Evolutionary conservation across 2,113 vertebrate genomes (phyloP), one percentile per base, ranked within the genome.

Genomic region (Sprattus sprattus): DNA sequence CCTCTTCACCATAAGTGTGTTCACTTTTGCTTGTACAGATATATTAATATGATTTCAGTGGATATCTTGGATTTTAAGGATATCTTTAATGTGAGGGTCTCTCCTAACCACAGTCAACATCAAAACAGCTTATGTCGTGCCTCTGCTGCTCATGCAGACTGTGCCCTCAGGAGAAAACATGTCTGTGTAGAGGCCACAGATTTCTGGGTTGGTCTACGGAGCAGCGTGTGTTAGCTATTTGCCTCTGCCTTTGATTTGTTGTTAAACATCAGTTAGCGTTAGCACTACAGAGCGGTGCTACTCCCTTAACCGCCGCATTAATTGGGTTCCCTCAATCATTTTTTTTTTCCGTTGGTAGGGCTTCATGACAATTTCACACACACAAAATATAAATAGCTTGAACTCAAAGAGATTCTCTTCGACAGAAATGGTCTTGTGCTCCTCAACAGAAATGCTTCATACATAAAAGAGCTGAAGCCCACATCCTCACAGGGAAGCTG

Each of bases 101-200:
- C 71, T 78, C 25, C 4, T 0, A 16, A 5, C 13, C 28, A 39
- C 13, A 39, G 71, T 78, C 28, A 13, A 16, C 71, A 78, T 78
- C 71, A 78, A 78, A 78, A 32, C 67, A 28, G 67, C 67, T 75
- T 75, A 28, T 78, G 32, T 39, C 28, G 71, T 78, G 28, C 71
- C 71, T 78, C 10, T 13, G 9, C 32, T 32, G 71, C 32, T 75
- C 25, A 3, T 78, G 32, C 71, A 11, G 15, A 78, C 71, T 78
- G 71, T 28, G 15, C 25, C 71, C 71, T 78, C 71, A 39, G 71
- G 25, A 78, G 71, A 78, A 78, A 78, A 39, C 28, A 16, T 32
- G 28, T 78, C 71, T 78, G 71, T 78, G 71, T 11, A 16, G 71
- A 78, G 39, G 71, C 28, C 71, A 39, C 71, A 78, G 71, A 78